Evolutionary conservation across 2,888 invertebrate species (phyloP).

Genomic region (Lithophane leautieri): DNA sequence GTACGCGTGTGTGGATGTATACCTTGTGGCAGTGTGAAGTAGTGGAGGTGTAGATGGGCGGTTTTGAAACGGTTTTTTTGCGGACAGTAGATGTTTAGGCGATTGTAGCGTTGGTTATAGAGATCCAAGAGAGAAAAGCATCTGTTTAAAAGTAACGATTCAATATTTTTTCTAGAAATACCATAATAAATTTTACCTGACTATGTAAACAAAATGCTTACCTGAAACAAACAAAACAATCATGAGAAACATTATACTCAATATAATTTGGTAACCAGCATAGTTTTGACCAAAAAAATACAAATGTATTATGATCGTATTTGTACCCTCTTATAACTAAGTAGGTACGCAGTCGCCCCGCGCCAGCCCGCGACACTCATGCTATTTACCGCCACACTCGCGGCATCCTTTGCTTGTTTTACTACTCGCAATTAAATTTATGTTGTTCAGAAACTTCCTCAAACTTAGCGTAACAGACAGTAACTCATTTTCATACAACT

Average conservation of each 20-base stretch:
- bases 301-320: neutral
- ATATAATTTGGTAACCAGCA: neutral
- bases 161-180: no score
- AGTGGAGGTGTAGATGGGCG: slow-evolving; percentile 62
- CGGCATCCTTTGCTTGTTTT: slow-evolving; percentile 36
- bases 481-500: slow-evolving; percentile 44
- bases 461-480: slow-evolving; percentile 43
- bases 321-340: no score
- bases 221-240: slow-evolving; percentile 56
- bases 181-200: neutral
- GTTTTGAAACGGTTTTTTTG: neutral
- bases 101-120: neutral
- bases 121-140: no score
- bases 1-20: slow-evolving; percentile 56
- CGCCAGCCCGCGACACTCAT: neutral
- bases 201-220: slow-evolving; percentile 33
- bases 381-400: slow-evolving; percentile 21
- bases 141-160: neutral
- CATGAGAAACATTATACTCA: neutral
- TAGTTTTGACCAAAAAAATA: neutral
- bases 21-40: slow-evolving; percentile 62
- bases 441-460: slow-evolving; percentile 48
- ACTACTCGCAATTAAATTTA: slow-evolving; percentile 53
- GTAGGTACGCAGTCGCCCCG: neutral
- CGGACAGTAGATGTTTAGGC: no score